Conservation (phyloP, 2,113 vertebrate genomes). For the Paratilapia polleni region DNA sequence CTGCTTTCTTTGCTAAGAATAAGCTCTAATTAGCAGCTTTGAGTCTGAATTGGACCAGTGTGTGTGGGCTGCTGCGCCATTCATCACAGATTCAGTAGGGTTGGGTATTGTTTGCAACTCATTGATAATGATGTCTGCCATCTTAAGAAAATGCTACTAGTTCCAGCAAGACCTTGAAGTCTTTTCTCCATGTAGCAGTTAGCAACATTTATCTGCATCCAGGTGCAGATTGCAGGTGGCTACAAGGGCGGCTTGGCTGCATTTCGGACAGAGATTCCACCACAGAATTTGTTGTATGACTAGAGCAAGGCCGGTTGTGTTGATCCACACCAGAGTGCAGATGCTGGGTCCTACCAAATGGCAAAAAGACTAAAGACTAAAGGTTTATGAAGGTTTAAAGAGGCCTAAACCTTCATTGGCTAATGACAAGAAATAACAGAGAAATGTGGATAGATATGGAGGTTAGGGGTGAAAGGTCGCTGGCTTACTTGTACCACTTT, state of each 20-base stretch:
- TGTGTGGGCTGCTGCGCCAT: neutral
- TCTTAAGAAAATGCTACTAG: neutral
- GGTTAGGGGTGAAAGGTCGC: conserved; percentile 9
- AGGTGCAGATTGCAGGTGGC: neutral
- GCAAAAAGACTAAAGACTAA: neutral
- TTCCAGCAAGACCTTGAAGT: too few relatives aligned
- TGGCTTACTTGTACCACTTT: neutral
- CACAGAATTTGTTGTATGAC: neutral
- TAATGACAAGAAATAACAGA: neutral
- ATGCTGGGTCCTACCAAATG: neutral
- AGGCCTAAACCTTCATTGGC: neutral
- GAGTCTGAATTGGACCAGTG: neutral
- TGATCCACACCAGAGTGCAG: neutral
- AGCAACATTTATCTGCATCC: neutral
- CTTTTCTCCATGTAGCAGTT: neutral
- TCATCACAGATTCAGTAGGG: neutral
- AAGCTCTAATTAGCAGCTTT: neutral
- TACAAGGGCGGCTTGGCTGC: neutral
- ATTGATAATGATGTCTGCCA: neutral
- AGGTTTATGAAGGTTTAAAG: neutral
- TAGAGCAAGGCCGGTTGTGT: neutral
- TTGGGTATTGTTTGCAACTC: neutral
- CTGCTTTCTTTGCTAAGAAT: neutral
- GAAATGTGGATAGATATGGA: neutral
- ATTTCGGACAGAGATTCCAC: neutral